These are phyloP conservation scores for Kradibia gibbosae DNA, from an alignment of 1,140 invertebrate genomes.

Conservation along the genomic window DNA sequence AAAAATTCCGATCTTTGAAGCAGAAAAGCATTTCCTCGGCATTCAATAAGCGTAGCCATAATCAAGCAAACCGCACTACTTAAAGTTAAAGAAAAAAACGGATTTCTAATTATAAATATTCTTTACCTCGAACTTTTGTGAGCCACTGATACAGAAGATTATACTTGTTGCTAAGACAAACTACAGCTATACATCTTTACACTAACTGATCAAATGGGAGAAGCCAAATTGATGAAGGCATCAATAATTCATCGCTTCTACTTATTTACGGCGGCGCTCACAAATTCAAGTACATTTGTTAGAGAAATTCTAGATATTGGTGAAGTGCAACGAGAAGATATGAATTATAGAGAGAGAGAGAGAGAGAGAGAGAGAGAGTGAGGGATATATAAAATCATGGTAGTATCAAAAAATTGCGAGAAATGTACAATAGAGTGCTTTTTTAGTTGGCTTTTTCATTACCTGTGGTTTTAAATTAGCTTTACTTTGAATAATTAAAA, in stretches of 20 bases:
- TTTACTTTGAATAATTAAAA: no score
- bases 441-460: no score
- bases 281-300: not conserved
- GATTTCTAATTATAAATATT: conserved; percentile 15
- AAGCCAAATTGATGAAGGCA: conserved; percentile 49
- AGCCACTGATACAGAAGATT: not conserved
- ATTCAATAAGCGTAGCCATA: not conserved
- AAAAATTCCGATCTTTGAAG: not conserved
- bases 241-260: conserved; percentile 51
- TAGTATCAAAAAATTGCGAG: no score
- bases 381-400: no score
- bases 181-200: no score
- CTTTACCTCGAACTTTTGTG: not conserved
- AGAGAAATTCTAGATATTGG: not conserved
- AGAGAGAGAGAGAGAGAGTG: not conserved
- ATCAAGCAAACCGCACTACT: not conserved
- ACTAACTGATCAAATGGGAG: no score
- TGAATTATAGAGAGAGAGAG: not conserved
- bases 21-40: not conserved
- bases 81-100: not conserved
- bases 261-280: conserved; percentile 30
- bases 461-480: no score
- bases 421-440: no score
- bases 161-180: conserved; percentile 2
- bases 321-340: not conserved